Percentiles rank a stretch among this genome's conserved stretches.
Conservation (phyloP, 2,113 vertebrate species). For the Sphaerodactylus townsendi region DNA sequence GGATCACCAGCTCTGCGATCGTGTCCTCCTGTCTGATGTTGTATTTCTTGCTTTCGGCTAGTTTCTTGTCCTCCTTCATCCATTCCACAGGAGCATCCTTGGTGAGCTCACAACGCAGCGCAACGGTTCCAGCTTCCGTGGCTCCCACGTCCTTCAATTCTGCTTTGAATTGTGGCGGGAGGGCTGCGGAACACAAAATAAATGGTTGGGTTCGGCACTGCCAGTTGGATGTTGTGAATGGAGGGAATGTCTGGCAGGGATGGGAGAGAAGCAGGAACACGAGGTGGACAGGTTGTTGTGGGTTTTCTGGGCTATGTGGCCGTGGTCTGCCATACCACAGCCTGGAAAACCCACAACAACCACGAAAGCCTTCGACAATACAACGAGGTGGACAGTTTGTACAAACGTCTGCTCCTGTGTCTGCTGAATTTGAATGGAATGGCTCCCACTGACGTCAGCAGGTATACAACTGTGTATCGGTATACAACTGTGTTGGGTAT, state of each 20-base stretch:
- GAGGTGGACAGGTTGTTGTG: no score
- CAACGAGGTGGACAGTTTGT: no score
- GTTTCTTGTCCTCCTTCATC: slow-evolving; percentile 56
- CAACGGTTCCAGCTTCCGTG: slow-evolving; percentile 10
- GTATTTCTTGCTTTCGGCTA: slow-evolving; percentile 66
- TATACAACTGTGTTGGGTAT: accelerated
- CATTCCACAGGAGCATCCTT: slow-evolving; percentile 61
- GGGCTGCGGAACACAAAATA: slow-evolving; percentile 14
- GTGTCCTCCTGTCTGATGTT: slow-evolving; percentile 63
- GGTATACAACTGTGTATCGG: accelerated
- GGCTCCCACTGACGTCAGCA: neutral
- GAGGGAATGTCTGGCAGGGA: neutral
- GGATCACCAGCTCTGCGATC: slow-evolving; percentile 67
- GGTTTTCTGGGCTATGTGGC: no score
- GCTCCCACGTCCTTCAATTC: slow-evolving; percentile 18
- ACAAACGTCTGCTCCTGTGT: neutral
- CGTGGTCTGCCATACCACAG: no score
- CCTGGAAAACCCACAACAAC: no score
- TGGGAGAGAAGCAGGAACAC: neutral
- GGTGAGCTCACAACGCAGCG: slow-evolving; percentile 60
- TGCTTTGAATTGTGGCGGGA: slow-evolving; percentile 30
- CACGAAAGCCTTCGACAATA: no score
- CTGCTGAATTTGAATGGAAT: neutral
- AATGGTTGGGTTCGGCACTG: neutral
- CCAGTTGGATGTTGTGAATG: neutral